These are phyloP conservation scores for Zaprionus capensis DNA, from an alignment of 1,140 invertebrate genomes.

Conservation along the genomic window DNA sequence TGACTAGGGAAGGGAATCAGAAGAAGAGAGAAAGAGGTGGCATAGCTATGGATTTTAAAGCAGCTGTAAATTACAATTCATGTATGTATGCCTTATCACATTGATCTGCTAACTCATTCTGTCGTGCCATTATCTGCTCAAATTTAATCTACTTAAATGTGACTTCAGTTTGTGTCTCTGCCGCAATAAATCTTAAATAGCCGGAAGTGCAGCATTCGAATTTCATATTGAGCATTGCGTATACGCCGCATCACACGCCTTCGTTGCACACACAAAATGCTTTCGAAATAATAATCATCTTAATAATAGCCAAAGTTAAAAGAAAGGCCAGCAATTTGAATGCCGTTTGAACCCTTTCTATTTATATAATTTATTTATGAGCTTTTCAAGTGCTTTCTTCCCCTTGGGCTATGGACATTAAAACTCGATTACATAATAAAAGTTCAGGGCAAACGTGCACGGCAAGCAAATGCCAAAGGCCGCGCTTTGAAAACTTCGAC, in stretches of 20 bases:
- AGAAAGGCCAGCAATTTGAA: constrained; percentile 41
- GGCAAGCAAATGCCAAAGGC: constrained; percentile 51
- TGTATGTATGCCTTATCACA: not conserved
- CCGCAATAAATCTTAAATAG: not conserved
- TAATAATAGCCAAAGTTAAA: constrained; percentile 63
- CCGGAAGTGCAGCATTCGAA: not conserved
- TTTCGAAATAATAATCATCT: constrained; percentile 45
- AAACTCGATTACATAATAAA: constrained; percentile 77
- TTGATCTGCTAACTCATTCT: not conserved
- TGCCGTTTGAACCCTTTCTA: constrained; percentile 56
- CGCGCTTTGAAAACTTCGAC: not conserved
- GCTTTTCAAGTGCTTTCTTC: constrained; percentile 36
- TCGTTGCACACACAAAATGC: not conserved
- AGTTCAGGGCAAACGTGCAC: constrained; percentile 65
- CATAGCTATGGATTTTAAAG: not conserved
- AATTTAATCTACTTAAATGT: not conserved
- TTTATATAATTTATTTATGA: constrained; percentile 70
- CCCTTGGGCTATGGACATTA: constrained; percentile 58
- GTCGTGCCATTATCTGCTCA: not conserved
- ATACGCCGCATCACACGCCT: constrained; percentile 20
- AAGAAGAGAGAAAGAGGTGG: not conserved
- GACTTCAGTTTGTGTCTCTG: not conserved
- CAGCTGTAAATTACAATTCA: not conserved
- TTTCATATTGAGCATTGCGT: constrained; percentile 18
- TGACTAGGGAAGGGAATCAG: not conserved